Base-by-base conservation (phyloP, 2,113 vertebrate genomes). In the Gasterosteus aculeatus region DNA sequence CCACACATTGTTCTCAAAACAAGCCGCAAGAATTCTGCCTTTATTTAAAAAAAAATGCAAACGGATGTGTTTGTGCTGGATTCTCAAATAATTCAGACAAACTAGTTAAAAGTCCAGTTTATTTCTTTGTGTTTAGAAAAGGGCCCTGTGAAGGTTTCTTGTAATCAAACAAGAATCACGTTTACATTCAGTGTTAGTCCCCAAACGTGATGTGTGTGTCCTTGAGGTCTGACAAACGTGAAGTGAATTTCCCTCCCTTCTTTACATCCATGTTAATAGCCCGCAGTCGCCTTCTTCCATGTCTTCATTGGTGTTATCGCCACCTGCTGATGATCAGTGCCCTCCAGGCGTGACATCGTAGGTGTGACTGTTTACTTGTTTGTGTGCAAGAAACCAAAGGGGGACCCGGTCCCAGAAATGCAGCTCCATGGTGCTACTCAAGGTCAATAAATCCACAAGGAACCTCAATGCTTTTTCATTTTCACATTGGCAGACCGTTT, bases 41-140 rank as follows among this genome's bases (percentile, higher is more conserved):
- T 44, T 64, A 16, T 56, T 74, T 18, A 33, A 63, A 56, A 44
- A 2, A 14, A 53, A 42, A 54, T 72, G 58, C 35, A 54, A 73
- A 63, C 11, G 14, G 6, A 11, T 54, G 3, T 35, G 3, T 53
- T n/a, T 16, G 6, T 31, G 22, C 41, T 14, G 15, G 19, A n/a
- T 3, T 71, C 19, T 33, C 7, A 2, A 19, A 26, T 2, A 46
- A 64, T 31, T 33, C 14, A 19, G 31, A 47, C 46, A 33, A 46
- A 58, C 56, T 22, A 49, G 11, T 41, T 44, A 49, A 49, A 66
- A 18, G 3, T 51, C 31, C 5, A 61, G 44, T 51, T 72, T 39
- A 15, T 5, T 49, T 70, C 29, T 68, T 26, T 47, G 22, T 38
- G 26, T 71, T 38, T 26, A 61, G n/a, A 47, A 47, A 31, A 22